These are phyloP conservation scores for Noctilio leporinus DNA, from an alignment of 2,113 vertebrate species.

Conservation along the genomic window DNA sequence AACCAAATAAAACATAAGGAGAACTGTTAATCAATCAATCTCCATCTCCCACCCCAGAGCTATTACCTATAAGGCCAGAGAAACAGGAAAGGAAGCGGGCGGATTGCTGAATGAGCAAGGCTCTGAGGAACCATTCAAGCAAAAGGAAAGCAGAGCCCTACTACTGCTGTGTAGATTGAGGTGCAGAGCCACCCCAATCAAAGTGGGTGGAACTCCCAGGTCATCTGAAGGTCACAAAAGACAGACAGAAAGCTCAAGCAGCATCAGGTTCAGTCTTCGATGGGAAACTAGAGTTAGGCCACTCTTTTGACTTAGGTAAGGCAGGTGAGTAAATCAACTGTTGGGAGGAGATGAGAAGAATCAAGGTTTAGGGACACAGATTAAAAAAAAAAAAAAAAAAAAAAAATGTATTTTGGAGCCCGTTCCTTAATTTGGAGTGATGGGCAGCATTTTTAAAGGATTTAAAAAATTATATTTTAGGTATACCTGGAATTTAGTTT, in stretches of 20 bases:
- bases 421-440: not conserved
- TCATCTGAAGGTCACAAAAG: slow-evolving; percentile 28
- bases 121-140: not conserved
- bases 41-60: no score
- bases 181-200: not conserved
- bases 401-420: not conserved
- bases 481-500: not conserved
- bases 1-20: not conserved
- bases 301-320: not conserved
- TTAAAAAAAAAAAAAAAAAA: not conserved
- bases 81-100: slow-evolving; percentile 7
- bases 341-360: not conserved
- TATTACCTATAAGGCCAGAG: not conserved
- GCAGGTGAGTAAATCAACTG: not conserved
- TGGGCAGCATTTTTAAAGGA: not conserved
- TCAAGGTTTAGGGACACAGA: not conserved
- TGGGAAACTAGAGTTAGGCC: not conserved
- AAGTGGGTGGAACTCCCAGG: not conserved
- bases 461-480: not conserved
- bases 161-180: not conserved
- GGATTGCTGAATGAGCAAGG: not conserved
- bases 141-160: slow-evolving; percentile 19
- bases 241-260: not conserved
- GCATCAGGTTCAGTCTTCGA: not conserved
- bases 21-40: not conserved